Conservation (phyloP, 2,113 vertebrate genomes). For the Anarrhichthys ocellatus region DNA sequence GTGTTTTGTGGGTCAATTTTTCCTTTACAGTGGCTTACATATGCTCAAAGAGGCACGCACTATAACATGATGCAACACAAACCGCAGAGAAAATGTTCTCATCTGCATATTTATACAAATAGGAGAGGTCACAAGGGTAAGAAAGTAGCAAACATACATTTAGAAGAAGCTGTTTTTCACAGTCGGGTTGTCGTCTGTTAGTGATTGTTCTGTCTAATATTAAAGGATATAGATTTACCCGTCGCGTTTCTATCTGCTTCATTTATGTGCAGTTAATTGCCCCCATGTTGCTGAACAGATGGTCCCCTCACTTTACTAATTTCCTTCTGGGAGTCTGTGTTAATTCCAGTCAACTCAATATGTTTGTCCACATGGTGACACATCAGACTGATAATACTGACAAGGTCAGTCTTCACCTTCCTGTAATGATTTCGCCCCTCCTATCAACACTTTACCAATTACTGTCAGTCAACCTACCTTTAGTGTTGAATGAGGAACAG, state of each 20-base stretch:
- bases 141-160: neutral
- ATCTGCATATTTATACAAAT: slow-evolving; percentile 23
- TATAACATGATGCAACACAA: neutral
- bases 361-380: slow-evolving; percentile 39
- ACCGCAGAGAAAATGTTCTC: neutral
- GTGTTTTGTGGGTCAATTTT: neutral
- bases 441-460: slow-evolving; percentile 25
- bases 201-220: slow-evolving; percentile 35
- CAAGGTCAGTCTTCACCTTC: slow-evolving; percentile 29
- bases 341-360: slow-evolving; percentile 54
- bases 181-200: slow-evolving; percentile 18
- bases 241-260: slow-evolving; percentile 46
- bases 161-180: neutral
- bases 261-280: slow-evolving; percentile 64
- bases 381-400: slow-evolving; percentile 32
- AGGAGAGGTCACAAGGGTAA: slow-evolving; percentile 15
- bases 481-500: neutral
- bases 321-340: slow-evolving; percentile 49
- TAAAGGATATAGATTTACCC: slow-evolving; percentile 50
- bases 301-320: slow-evolving; percentile 44
- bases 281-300: slow-evolving; percentile 68
- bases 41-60: neutral
- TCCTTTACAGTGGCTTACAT: neutral
- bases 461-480: neutral
- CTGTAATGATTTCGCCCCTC: slow-evolving; percentile 24